Conservation (phyloP, 2,113 vertebrate genomes). For the Xiphophorus maculatus region DNA sequence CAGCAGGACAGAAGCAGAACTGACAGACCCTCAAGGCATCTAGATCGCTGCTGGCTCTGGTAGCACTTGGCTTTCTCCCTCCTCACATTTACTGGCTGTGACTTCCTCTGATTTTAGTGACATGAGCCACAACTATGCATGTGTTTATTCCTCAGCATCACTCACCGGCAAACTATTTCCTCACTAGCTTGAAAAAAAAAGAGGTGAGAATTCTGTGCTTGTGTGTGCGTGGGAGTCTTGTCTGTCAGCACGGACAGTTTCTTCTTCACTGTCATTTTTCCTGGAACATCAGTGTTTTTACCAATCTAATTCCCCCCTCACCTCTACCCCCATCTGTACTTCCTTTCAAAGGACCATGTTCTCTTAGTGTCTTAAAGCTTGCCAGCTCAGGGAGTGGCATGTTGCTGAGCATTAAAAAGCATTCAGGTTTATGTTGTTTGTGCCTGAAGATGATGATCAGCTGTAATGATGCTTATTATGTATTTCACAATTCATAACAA, state of each 20-base stretch:
- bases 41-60: slow-evolving; percentile 29
- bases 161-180: slow-evolving; percentile 39
- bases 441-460: neutral
- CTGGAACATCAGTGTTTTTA: neutral
- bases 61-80: slow-evolving; percentile 14
- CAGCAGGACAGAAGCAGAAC: neutral
- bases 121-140: slow-evolving; percentile 66
- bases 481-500: neutral
- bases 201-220: slow-evolving; percentile 22
- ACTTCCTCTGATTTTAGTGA: slow-evolving; percentile 66
- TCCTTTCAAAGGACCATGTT: neutral
- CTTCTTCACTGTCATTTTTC: slow-evolving; percentile 15
- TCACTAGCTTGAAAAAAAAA: slow-evolving; percentile 15
- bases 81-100: slow-evolving; percentile 55
- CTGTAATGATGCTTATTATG: neutral
- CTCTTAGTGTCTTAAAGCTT: neutral
- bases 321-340: neutral
- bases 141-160: slow-evolving; percentile 60
- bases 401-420: neutral
- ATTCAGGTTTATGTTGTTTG: neutral
- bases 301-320: too few relatives aligned
- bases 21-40: slow-evolving; percentile 8
- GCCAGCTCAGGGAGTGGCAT: neutral
- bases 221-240: slow-evolving; percentile 6
- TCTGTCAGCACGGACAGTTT: slow-evolving; percentile 15